Percentiles rank a stretch among this genome's conserved stretches.
phyloP scores from a whole-genome alignment of 2,113 vertebrate genomes.

The Hypanus sabinus region DNA sequence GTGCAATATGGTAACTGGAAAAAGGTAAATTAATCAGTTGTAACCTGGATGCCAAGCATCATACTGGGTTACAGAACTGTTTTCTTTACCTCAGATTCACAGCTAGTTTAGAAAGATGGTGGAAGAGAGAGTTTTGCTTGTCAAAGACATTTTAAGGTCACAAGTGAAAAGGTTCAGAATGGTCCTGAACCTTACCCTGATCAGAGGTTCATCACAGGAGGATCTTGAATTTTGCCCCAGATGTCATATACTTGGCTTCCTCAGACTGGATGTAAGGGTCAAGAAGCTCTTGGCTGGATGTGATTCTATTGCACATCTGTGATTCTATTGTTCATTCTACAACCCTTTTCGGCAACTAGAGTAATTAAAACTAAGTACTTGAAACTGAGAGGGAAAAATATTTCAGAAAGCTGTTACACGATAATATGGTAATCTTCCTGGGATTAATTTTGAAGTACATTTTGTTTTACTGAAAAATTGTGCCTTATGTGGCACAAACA shows the following conservation, averaged over 20 bases:
- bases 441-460: neutral
- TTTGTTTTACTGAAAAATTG: neutral
- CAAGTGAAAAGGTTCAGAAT: neutral
- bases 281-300: neutral
- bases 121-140: neutral
- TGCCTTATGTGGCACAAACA: neutral
- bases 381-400: neutral
- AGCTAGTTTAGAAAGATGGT: neutral
- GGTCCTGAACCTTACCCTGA: neutral
- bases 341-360: neutral
- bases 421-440: neutral
- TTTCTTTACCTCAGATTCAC: neutral
- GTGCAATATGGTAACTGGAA: neutral
- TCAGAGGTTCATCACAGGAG: neutral
- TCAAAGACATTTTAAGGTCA: conserved; percentile 18
- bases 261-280: neutral
- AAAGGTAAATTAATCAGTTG: neutral
- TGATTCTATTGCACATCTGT: neutral
- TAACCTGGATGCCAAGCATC: neutral
- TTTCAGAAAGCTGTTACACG: neutral
- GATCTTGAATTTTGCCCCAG: neutral
- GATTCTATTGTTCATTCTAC: neutral
- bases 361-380: neutral
- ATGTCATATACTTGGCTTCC: neutral
- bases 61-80: neutral